Percentiles rank a stretch among this genome's conserved stretches.
Evolutionary conservation across 2,113 vertebrate genomes (phyloP).

Genomic region (Zosterops hypoxanthus): DNA sequence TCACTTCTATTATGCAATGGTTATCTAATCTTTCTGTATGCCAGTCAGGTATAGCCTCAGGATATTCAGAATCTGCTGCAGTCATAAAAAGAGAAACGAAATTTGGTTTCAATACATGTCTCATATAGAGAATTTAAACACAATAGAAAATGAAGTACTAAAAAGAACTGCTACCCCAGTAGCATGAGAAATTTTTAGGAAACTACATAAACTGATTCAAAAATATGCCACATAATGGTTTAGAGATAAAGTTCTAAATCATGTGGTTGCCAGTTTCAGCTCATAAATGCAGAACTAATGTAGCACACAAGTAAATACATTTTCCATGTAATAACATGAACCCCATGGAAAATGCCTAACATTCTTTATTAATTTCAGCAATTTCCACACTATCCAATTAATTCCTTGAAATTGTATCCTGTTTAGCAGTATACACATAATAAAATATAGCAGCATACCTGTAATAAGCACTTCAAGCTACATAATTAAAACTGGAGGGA

Average conservation of each 20-base stretch:
- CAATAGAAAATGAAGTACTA: neutral
- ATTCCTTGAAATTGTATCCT: neutral
- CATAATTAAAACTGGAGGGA: neutral
- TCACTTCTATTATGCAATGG: neutral
- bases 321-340: neutral
- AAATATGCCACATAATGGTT: neutral
- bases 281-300: neutral
- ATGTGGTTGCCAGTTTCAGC: neutral
- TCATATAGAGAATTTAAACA: neutral
- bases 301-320: neutral
- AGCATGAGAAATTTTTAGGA: neutral
- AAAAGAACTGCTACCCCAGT: neutral
- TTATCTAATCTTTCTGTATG: neutral
- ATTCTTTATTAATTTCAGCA: neutral
- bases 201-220: neutral
- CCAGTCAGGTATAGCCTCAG: slow-evolving; percentile 2
- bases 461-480: neutral
- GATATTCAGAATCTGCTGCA: neutral
- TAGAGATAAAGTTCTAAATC: neutral
- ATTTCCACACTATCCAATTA: neutral
- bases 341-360: neutral
- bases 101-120: neutral
- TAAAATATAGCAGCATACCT: neutral
- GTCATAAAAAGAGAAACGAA: neutral
- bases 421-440: neutral